Evolutionary conservation across 2,113 vertebrate genomes (phyloP), one percentile per base, ranked within the genome.

Genomic region (Anarrhichthys ocellatus): DNA sequence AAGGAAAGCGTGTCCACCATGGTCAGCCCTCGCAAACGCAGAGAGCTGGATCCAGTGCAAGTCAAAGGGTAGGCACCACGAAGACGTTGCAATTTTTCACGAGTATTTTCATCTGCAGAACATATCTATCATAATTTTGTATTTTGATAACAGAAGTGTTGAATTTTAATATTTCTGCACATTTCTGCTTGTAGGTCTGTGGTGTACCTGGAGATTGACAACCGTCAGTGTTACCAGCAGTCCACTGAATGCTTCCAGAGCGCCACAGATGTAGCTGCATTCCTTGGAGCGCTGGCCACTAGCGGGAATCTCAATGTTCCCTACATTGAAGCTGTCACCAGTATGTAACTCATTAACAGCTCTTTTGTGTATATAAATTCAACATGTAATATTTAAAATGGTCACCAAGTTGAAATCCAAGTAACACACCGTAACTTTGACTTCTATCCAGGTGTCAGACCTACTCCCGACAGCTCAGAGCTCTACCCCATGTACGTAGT

Each of bases 121-220:
- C 9, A 10, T 9, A 58, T 42, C 29, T 17, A 0, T 46, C 34
- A 34, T 38, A 1, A 38, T 36, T 9, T 64, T 64, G 17, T 27
- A 48, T 73, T 73, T 74, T 0, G 0, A 13, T 64, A 42, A 32
- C 1, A n/a, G 61, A 76, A 46, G 13, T 64, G 13, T n/a, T 73
- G 2, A 38, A 24, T 70, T 6, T 32, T 83, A 44, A 82, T 42
- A 5, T 56, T 52, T 88, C 20, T 22, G 78, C 74, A 80, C 78
- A 68, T 93, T 89, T 86, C 29, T 69, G 17, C 46, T 61, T 38
- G 11, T 63, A 99, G 98, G 38, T 99, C 98, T 36, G 96, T 99
- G 1, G 97, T 99, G 48, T 97, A 98, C 89, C 91, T 99, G 93
- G 98, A 99, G 91, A 99, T 99, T 0, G 98, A 99, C 93, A 99